These are phyloP conservation scores for Ovis aries DNA, from an alignment of 2,113 vertebrate genomes.

Conservation along the genomic window DNA sequence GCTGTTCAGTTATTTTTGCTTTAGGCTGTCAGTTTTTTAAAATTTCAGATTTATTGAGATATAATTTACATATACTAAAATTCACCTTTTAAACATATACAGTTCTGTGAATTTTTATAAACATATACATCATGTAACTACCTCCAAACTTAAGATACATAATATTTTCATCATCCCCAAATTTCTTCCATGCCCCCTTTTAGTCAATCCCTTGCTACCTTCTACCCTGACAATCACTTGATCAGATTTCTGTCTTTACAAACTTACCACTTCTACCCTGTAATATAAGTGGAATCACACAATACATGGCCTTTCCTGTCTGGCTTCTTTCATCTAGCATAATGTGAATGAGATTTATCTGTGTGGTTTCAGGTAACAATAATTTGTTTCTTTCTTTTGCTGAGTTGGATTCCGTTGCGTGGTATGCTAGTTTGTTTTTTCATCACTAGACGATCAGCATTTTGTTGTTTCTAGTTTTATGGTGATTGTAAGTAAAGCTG, in stretches of 20 bases:
- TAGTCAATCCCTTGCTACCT: neutral
- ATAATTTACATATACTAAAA: neutral
- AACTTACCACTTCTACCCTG: neutral
- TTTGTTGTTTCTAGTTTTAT: neutral
- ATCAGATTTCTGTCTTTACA: neutral
- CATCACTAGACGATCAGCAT: neutral
- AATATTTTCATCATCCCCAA: neutral
- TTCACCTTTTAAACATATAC: neutral
- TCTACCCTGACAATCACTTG: neutral
- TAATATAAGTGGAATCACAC: neutral
- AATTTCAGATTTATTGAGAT: neutral
- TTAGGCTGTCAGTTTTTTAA: neutral
- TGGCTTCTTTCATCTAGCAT: neutral
- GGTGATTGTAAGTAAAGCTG: neutral
- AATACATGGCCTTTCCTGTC: neutral
- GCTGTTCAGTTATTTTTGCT: neutral
- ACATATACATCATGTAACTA: neutral
- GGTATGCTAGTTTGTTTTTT: neutral
- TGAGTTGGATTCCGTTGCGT: neutral
- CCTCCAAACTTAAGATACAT: neutral
- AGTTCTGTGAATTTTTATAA: neutral
- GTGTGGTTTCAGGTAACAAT: neutral
- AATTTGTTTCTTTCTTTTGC: neutral
- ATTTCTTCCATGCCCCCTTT: neutral
- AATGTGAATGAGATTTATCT: neutral